Percentiles rank a stretch among this genome's conserved stretches.
Conservation (phyloP, 2,888 invertebrate species). For the Agriopis aurantiaria region DNA sequence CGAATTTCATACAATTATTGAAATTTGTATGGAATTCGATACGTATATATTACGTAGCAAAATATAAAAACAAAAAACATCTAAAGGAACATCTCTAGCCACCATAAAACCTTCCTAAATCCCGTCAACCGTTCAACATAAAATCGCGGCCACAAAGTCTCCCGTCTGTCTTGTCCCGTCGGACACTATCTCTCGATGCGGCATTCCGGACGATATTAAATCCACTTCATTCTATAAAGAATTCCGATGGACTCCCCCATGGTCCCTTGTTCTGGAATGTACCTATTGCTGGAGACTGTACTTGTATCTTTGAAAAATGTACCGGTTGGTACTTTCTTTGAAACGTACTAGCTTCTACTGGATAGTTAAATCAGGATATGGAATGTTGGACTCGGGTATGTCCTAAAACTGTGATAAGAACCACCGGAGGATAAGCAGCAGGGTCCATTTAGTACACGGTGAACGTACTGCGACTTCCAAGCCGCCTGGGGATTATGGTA, state of each 20-base stretch:
- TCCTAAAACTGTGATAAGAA: too few species aligned
- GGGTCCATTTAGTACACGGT: too few species aligned
- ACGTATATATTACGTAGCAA: too few species aligned
- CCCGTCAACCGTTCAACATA: slow-evolving; percentile 40
- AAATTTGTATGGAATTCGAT: too few species aligned
- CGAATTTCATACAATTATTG: too few species aligned
- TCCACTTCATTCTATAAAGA: slow-evolving; percentile 82
- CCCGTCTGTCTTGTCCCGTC: slow-evolving; percentile 39
- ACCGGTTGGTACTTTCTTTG: slow-evolving; percentile 3
- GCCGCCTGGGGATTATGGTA: too few species aligned
- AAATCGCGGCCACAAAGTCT: slow-evolving; percentile 38
- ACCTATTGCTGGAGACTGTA: slow-evolving; percentile 31
- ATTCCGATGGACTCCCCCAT: slow-evolving; percentile 76
- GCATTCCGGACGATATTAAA: slow-evolving; percentile 83
- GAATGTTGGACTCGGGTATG: not conserved
- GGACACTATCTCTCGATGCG: slow-evolving; percentile 71
- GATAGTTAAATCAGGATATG: not conserved
- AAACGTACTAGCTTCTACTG: not conserved
- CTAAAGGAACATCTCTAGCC: not conserved
- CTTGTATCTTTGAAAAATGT: slow-evolving; percentile 31
- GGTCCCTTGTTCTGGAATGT: slow-evolving; percentile 50
- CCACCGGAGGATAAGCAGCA: too few species aligned
- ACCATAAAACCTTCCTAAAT: slow-evolving; percentile 31
- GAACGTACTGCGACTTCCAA: too few species aligned
- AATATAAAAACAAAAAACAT: too few species aligned